Evolutionary conservation across 2,797 vertebrate species (phyloP), one percentile per base, ranked within the genome.

Genomic region (Macropodus opercularis): DNA sequence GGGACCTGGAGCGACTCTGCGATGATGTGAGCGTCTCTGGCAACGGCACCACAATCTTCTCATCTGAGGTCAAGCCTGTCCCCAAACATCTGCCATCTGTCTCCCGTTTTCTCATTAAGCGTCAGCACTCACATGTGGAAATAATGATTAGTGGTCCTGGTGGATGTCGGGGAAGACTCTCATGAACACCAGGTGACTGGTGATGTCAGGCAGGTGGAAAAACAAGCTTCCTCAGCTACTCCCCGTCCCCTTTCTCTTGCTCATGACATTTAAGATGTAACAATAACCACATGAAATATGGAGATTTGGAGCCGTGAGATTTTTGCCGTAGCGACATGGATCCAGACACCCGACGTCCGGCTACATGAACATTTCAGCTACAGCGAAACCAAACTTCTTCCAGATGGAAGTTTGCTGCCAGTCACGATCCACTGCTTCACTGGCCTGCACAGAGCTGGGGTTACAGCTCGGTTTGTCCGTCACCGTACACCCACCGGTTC

Each of bases 11-110:
- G 68, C 23, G 13, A 21, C 65, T 76, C 59, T 3, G 46, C 24
- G 14, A 82, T 89, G 82, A 87, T 77, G 81, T 61, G 78, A 83
- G 64, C 60, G 49, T 71, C 77, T 60, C 85, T 89, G 86, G 84
- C 86, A 81, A 29, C 49, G 8, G 44, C 40, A 11, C 41, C 55
- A 4, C 83, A 50, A 63, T 83, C 80, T 64, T 77, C 68, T 63
- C 77, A 70, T 82, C 77, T 88, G 85, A 89, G 76, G 77, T 88
- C 86, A 77, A 81, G 77, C 73, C 18, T 78, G 79, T 85, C 77
- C 67, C 67, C 72, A 82, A 85, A 87, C 83, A 84, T 86, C 85
- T 80, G 84, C 72, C 18, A 73, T 56, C 79, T 73, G 80, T 80
- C 66, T 87, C 74, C 68, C 71, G 72, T 80, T 87, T 77, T 69